Evolutionary conservation across 2,888 invertebrate species (phyloP), one percentile per base, ranked within the genome.

Genomic region (Malacosoma neustria): DNA sequence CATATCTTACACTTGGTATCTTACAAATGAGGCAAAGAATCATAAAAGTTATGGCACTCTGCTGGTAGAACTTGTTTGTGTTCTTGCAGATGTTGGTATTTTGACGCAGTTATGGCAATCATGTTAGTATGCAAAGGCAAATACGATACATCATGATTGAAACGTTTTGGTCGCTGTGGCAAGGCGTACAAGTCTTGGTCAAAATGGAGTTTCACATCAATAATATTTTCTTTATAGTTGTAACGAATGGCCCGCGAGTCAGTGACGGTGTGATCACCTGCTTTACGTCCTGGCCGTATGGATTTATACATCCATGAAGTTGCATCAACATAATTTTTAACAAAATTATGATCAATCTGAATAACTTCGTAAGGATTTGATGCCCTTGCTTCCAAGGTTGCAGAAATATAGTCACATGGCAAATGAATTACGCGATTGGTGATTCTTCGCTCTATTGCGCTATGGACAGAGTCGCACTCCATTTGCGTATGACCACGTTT

Each of bases 391-490:
- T n/a, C n/a, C n/a, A n/a, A n/a, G n/a, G n/a, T n/a, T n/a, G n/a
- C 31, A 41, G 40, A 14, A 34, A 49, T 36, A 46, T 57, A 62
- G 13, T 61, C 59, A 30, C 45, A 37, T 4, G 59, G 61, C 11
- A 51, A 30, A 45, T 55, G 41, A 14, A 46, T 43, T 36, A 45
- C 48, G 15, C 46, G 38, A 22, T 48, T 48, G 14, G 31, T 45
- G 7, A 45, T 31, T 30, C 38, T 38, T 29, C 38, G 15, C 14
- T 45, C 45, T 29, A 45, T 48, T 2, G 45, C 43, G 12, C 37
- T 35, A 29, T 45, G 40, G 14, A 48, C 45, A 9, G 42, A 43
- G 33, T 46, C 48, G 14, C 44, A 43, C 32, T 46, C 42, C 49
- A 45, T 43, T 38, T 46, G 45, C 12, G 40, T 40, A 15, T 45